Percentiles rank a stretch among this genome's conserved stretches.
Conservation (phyloP, 1,140 invertebrate genomes). For the Apis laboriosa region DNA sequence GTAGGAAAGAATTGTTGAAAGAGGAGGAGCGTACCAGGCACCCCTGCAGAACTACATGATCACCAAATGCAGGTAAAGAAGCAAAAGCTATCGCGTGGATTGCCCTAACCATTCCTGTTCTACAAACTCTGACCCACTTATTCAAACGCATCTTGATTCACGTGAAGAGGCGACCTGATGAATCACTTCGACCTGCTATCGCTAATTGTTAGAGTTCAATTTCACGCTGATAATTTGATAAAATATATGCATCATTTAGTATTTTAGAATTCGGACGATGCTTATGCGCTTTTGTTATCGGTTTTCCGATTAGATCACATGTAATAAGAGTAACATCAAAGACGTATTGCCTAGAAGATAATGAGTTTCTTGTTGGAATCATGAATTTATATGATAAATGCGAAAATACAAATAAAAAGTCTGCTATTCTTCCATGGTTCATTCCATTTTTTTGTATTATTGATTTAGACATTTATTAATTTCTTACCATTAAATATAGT, state of each 20-base stretch:
- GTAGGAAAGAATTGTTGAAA: background rate
- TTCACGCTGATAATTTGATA: slow-evolving; percentile 44
- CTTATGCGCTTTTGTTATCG: slow-evolving; percentile 28
- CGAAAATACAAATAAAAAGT: background rate
- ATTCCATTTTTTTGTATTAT: background rate
- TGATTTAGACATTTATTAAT: background rate
- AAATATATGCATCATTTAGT: slow-evolving; percentile 7
- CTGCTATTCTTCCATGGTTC: background rate
- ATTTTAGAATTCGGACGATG: slow-evolving; percentile 45
- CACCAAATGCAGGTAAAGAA: slow-evolving; percentile 68
- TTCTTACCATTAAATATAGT: slow-evolving; percentile 41
- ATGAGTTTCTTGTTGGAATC: slow-evolving; percentile 1
- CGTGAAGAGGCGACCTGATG: slow-evolving; percentile 40
- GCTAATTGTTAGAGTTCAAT: slow-evolving; percentile 54
- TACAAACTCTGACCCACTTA: slow-evolving; percentile 70
- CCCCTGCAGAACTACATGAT: slow-evolving; percentile 55
- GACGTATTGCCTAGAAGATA: background rate
- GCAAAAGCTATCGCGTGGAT: slow-evolving; percentile 68
- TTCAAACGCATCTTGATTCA: slow-evolving; percentile 48
- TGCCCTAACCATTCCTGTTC: slow-evolving; percentile 62
- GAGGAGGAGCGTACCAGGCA: slow-evolving; percentile 71
- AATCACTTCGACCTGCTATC: slow-evolving; percentile 56
- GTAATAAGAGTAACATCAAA: slow-evolving; percentile 13
- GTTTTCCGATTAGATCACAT: background rate
- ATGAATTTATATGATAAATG: too few species aligned